Evolutionary conservation across 2,797 vertebrate species (phyloP), one percentile per base, ranked within the genome.

Genomic region (Coregonus sp.): DNA sequence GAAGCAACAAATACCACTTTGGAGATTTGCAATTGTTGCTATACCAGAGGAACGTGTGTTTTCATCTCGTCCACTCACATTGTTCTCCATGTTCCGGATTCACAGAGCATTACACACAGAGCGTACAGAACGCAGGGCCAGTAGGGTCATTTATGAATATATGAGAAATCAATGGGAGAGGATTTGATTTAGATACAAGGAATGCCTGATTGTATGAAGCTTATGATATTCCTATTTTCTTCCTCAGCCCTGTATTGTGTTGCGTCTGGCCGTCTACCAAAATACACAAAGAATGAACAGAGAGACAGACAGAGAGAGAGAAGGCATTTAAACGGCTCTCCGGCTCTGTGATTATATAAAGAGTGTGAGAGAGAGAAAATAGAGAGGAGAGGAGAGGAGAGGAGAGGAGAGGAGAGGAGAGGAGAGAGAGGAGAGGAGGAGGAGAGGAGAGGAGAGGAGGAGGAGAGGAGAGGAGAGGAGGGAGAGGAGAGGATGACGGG

Each of bases 271-370:
- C 59, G 59, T 63, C 20, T 29, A 25, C 20, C 25, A 91, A 93
- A 89, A 93, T 90, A 90, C 88, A 91, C 90, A 89, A 91, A 78
- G 84, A 93, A 92, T 92, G 92, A 93, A 92, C 87, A 90, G 89
- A 90, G 86, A 88, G 92, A 15, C 1, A 25, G 25, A 92, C 87
- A 90, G 89, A 90, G 86, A 88, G 92, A 15, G 25, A 25, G 25
- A 25, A 25, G 25, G 25, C 25, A 25, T 25, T 25, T 25, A 94
- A 93, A 93, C 88, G 82, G 85, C 88, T 61, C n/a, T 16, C 59
- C 87, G 89, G 89, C 89, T 90, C 90, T 91, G 90, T 94, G 93
- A 95, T 95, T 94, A 93, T 92, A 93, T 93, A 93, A 93, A 93
- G 89, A 92, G 89, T 86, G 87, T 91, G 89, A 74, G 29, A 75